Base-by-base conservation (phyloP, 2,113 vertebrate genomes). In the Stegastes partitus region DNA sequence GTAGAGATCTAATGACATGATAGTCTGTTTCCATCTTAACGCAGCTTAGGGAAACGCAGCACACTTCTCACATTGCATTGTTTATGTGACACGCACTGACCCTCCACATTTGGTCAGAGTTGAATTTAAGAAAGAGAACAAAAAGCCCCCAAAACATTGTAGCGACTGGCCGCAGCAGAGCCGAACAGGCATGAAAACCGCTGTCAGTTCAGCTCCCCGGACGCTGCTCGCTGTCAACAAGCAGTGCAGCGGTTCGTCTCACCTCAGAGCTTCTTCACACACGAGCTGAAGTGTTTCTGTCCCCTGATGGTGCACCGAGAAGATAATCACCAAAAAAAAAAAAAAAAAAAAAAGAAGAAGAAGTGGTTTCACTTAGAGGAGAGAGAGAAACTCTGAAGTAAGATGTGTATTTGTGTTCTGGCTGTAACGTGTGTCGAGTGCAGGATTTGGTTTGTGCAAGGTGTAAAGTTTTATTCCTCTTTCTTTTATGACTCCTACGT, bases 151-250 rank as follows among this genome's bases (percentile, higher is more conserved):
- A 65, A 62, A 73, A 44, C 42, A 23, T 61, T 14, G 37, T 9
- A 6, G 44, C 42, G 56, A 79, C 55, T 68, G 37, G 55, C 45
- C 68, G 25, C 59, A 74, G 50, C 67, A 19, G 50, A 77, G 22
- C 45, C 56, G 61, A 74, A 62, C 69, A 69, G 53, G 56, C 66
- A 65, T 51, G 67, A 58, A 77, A 85, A 70, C 64, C 18, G 3
- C 55, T 67, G 56, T 74, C 76, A 39, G 34, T 63, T 68, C 37
- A 69, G 65, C 44, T 77, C 74, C 72, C 71, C 22, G 39, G 62
- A 75, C 5, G 16, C 58, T 4, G 23, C 45, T 83, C 59, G 47
- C 79, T 74, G 76, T 88, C 79, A 78, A 54, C 66, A 77, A 72
- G 61, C 67, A 57, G 19, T 55, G 77, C 64, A 3, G 25, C 11